phyloP scores from a whole-genome alignment of 2,797 vertebrate species.

The Heliangelus exortis region DNA sequence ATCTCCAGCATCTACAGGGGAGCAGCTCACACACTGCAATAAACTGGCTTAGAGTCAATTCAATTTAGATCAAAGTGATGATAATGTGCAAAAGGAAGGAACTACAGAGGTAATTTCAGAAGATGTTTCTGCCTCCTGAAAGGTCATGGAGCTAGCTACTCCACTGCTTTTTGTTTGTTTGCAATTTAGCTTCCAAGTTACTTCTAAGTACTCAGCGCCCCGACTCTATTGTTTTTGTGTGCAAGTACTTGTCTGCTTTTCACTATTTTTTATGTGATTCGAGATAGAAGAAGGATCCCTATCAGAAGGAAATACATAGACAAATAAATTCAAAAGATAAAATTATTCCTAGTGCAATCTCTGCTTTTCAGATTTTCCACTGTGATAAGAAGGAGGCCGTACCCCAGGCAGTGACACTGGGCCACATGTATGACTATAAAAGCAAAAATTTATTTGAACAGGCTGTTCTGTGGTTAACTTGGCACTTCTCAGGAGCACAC shows the following conservation, averaged over 20 bases:
- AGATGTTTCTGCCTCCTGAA: background rate
- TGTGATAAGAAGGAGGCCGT: background rate
- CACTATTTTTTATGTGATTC: background rate
- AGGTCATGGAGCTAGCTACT: background rate
- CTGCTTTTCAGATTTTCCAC: background rate
- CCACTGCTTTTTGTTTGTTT: background rate
- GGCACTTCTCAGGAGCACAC: background rate
- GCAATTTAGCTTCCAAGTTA: background rate
- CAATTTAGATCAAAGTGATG: slow-evolving; percentile 56
- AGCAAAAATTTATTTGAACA: background rate
- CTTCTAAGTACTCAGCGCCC: background rate
- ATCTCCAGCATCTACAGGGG: background rate
- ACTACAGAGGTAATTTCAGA: background rate
- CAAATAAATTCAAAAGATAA: background rate
- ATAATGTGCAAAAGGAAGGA: slow-evolving; percentile 6
- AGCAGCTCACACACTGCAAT: background rate
- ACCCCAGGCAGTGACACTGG: background rate
- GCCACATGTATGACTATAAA: background rate
- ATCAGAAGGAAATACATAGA: background rate
- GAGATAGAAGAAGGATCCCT: background rate
- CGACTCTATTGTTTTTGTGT: background rate
- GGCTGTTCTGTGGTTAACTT: background rate
- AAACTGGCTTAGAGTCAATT: slow-evolving; percentile 43
- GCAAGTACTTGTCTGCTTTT: background rate
- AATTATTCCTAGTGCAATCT: background rate